phyloP scores from a whole-genome alignment of 37 sponge, comb jelly and placozoan genomes.

The Agelas oroides region DNA sequence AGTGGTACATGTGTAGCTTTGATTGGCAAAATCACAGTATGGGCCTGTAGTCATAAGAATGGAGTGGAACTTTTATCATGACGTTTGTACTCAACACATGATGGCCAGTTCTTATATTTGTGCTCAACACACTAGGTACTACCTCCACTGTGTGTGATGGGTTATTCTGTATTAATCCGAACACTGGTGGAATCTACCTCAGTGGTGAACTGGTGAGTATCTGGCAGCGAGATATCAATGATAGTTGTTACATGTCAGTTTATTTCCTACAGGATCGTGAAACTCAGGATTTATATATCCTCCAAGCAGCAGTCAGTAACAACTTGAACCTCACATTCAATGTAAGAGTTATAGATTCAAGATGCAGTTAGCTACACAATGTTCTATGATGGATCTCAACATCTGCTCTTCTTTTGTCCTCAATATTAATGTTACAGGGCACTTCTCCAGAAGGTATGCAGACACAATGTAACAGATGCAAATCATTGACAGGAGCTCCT shows the following conservation, averaged over 20 bases:
- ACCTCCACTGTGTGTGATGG: background rate
- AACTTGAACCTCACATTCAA: background rate
- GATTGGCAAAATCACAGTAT: too few species aligned
- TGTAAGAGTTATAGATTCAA: slow-evolving; percentile 2
- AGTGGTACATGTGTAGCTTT: too few species aligned
- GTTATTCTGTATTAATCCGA: slow-evolving; percentile 7
- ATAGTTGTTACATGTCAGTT: background rate
- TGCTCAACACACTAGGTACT: background rate
- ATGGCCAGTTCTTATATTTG: slow-evolving; percentile 6
- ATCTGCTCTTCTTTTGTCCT: background rate
- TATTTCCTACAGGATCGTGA: slow-evolving; percentile 36
- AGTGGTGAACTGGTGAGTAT: slow-evolving; percentile 3
- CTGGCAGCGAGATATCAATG: too few species aligned
- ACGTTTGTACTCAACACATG: too few species aligned
- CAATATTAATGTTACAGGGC: background rate
- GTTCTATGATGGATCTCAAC: too few species aligned
- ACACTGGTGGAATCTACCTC: slow-evolving; percentile 24
- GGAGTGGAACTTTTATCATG: too few species aligned
- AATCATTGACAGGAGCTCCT: too few species aligned
- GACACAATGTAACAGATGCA: too few species aligned
- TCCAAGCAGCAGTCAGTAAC: slow-evolving; percentile 31
- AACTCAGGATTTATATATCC: background rate
- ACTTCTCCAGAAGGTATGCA: slow-evolving; percentile 1
- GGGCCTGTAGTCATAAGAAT: too few species aligned
- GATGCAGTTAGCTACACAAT: too few species aligned